These are phyloP conservation scores for Wasmannia auropunctata DNA, from an alignment of 1,140 invertebrate genomes.

Conservation along the genomic window DNA sequence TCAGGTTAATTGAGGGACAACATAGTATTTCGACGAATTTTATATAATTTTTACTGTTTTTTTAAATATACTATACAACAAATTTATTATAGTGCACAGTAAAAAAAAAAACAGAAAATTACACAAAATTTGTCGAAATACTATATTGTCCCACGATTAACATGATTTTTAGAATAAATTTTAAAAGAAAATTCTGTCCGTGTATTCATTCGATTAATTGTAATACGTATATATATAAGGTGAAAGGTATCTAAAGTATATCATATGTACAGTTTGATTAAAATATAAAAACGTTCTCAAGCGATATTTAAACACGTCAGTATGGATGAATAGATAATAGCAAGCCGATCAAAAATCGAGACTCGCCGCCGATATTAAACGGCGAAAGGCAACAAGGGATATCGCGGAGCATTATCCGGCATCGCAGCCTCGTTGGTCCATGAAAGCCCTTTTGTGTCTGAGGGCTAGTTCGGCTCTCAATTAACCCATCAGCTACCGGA, in stretches of 20 bases:
- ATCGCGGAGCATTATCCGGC: conserved; percentile 72
- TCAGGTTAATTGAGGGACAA: too few species aligned
- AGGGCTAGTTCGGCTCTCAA: conserved; percentile 81
- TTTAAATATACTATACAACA: too few species aligned
- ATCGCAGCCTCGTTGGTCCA: conserved; percentile 74
- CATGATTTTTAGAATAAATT: too few species aligned
- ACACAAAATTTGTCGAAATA: too few species aligned
- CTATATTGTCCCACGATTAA: too few species aligned
- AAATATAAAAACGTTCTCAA: conserved; percentile 1
- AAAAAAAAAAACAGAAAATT: too few species aligned
- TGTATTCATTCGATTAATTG: not conserved
- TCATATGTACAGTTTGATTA: not conserved
- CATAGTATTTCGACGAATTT: too few species aligned
- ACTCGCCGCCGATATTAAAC: conserved; percentile 27
- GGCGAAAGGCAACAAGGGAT: conserved; percentile 36
- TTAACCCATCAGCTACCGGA: conserved; percentile 84
- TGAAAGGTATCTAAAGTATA: not conserved
- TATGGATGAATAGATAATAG: not conserved
- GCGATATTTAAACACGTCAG: not conserved
- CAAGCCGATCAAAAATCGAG: conserved; percentile 20
- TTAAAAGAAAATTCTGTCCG: too few species aligned
- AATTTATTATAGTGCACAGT: too few species aligned
- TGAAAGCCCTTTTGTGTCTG: conserved; percentile 79
- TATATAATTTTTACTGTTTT: too few species aligned
- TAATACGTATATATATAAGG: not conserved